A percentile compares a stretch with the other conserved stretches of the same genome.
Evolutionary conservation across 2,797 vertebrate genomes (phyloP).

Genomic region (Pyrrhura leucotis): DNA sequence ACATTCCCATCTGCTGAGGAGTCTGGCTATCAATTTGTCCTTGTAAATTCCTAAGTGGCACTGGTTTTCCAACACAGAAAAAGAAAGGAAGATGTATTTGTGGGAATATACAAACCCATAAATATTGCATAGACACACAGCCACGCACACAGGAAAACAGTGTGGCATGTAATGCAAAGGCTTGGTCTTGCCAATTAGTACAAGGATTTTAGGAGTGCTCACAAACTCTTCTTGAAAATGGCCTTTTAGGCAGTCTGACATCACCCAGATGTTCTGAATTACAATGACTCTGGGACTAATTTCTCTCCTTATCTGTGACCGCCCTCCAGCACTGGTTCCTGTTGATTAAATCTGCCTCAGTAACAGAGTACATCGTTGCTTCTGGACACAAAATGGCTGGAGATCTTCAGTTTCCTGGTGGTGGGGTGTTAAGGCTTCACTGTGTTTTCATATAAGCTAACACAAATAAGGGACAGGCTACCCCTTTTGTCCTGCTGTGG

Average conservation of each 20-base stretch:
- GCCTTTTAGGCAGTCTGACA: conserved; percentile 35
- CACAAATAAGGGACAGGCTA: neutral
- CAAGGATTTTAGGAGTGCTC: neutral
- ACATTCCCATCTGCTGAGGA: conserved; percentile 5
- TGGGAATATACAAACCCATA: neutral
- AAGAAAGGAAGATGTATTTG: neutral
- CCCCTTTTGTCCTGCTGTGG: neutral
- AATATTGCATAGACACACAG: neutral
- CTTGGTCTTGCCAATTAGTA: neutral
- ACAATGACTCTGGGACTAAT: conserved; percentile 29
- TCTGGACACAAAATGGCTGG: neutral
- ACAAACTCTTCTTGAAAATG: neutral
- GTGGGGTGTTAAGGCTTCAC: neutral
- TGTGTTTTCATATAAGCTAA: neutral
- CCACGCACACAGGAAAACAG: accelerated
- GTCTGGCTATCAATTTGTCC: neutral
- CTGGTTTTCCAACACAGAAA: neutral
- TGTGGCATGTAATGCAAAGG: neutral
- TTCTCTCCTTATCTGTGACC: conserved; percentile 56
- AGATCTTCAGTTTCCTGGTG: neutral
- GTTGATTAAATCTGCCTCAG: conserved; percentile 61
- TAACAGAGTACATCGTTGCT: neutral
- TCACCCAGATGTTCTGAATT: conserved; percentile 60
- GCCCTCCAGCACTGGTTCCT: conserved; percentile 58
- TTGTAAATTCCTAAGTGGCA: neutral